Percentiles rank a stretch among this genome's conserved stretches.
Conservation (phyloP, 1,140 invertebrate genomes). For the Grapholita molesta region DNA sequence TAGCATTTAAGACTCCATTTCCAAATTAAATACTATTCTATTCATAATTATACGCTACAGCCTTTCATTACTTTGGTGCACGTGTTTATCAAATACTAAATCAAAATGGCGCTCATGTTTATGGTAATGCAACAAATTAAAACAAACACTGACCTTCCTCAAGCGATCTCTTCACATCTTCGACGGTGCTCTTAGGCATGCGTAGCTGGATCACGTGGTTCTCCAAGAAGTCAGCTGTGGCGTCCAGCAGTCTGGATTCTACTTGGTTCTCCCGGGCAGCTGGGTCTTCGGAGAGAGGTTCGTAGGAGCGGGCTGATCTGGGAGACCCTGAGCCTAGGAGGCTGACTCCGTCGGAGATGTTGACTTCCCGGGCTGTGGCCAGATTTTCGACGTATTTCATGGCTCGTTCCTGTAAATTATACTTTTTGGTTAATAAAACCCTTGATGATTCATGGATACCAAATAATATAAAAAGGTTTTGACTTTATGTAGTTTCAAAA, state of each 20-base stretch:
- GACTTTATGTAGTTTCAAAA: too few species aligned
- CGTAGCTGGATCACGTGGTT: constrained; percentile 89
- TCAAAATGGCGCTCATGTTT: constrained; percentile 18
- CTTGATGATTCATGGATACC: too few species aligned
- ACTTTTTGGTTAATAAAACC: not conserved
- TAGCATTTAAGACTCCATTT: too few species aligned
- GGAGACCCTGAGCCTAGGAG: constrained; percentile 82
- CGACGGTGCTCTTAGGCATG: constrained; percentile 83
- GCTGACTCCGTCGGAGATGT: constrained; percentile 84
- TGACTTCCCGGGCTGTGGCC: constrained; percentile 65
- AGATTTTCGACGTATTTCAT: constrained; percentile 83
- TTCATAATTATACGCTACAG: too few species aligned
- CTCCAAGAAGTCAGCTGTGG: constrained; percentile 85
- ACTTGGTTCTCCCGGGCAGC: constrained; percentile 86
- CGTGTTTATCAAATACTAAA: too few species aligned
- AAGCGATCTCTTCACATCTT: constrained; percentile 82
- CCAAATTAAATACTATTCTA: too few species aligned
- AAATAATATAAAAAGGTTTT: too few species aligned
- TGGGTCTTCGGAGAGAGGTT: constrained; percentile 82
- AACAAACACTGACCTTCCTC: constrained; percentile 79
- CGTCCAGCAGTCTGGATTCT: constrained; percentile 85
- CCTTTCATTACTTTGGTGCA: too few species aligned
- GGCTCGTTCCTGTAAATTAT: constrained; percentile 79
- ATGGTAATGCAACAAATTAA: not conserved
- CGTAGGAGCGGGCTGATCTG: constrained; percentile 71